A percentile compares a stretch with the other conserved stretches of the same genome.
Conservation (phyloP, 2,888 invertebrate species). For the Leptinotarsa rubiginosa region DNA sequence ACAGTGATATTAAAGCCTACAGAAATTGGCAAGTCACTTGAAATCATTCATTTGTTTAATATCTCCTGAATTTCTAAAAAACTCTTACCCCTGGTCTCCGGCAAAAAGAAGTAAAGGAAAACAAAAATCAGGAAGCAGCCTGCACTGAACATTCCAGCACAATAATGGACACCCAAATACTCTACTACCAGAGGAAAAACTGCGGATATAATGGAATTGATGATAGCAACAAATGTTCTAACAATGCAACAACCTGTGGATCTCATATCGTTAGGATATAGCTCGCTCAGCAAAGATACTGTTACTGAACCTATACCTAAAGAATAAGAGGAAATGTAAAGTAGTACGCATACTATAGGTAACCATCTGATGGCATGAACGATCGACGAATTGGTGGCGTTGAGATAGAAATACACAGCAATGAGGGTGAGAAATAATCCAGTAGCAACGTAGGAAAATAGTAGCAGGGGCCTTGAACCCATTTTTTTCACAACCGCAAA, state of each 20-base stretch:
- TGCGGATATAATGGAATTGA: not conserved
- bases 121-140: constrained; percentile 9
- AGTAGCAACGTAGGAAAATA: not conserved
- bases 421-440: not conserved
- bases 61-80: not conserved
- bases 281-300: not conserved
- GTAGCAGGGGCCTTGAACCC: constrained; percentile 72
- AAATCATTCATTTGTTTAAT: not conserved
- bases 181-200: not conserved
- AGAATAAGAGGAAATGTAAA: not conserved
- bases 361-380: not conserved
- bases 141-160: not conserved
- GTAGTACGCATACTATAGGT: not conserved
- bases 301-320: not conserved
- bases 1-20: too few species aligned
- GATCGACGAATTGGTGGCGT: not conserved
- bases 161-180: not conserved
- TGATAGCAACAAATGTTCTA: not conserved
- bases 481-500: not conserved
- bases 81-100: not conserved
- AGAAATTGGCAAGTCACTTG: not conserved
- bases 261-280: not conserved
- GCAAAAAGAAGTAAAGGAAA: constrained; percentile 7
- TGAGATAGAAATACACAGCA: not conserved
- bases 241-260: not conserved